A percentile compares a stretch with the other conserved stretches of the same genome.
These are phyloP conservation scores for Drosophila chauvacae DNA, from an alignment of 1,140 invertebrate genomes.

Conservation along the genomic window DNA sequence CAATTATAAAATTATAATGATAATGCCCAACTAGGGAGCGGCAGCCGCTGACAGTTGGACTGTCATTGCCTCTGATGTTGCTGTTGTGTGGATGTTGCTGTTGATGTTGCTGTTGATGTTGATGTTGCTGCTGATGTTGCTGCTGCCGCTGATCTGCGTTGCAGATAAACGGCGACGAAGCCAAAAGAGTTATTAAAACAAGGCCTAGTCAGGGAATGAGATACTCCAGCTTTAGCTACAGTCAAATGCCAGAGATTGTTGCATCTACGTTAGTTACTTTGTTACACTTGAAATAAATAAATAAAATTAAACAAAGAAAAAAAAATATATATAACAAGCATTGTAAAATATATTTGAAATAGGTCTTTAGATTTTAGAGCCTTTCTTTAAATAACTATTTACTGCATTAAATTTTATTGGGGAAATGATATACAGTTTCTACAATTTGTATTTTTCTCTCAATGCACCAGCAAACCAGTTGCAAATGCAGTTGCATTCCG, in stretches of 20 bases:
- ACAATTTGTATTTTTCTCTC: neutral
- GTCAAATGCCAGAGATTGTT: conserved; percentile 37
- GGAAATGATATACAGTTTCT: no score
- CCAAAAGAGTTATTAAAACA: conserved; percentile 78
- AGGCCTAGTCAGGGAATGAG: conserved; percentile 39
- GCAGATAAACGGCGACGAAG: conserved; percentile 61
- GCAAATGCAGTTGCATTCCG: conserved; percentile 48
- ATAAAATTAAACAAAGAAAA: neutral
- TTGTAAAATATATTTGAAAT: no score
- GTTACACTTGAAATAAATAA: conserved; percentile 1
- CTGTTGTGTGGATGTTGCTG: conserved; percentile 5
- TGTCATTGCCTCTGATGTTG: conserved; percentile 62
- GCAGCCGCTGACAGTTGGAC: conserved; percentile 75
- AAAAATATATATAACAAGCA: neutral
- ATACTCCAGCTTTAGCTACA: conserved; percentile 14
- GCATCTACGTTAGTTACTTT: conserved; percentile 18
- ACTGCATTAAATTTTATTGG: no score
- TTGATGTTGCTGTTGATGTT: conserved; percentile 12
- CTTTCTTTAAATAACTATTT: neutral
- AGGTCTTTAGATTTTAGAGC: neutral
- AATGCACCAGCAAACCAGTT: conserved; percentile 57
- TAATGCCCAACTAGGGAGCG: conserved; percentile 74
- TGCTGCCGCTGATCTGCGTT: conserved; percentile 54
- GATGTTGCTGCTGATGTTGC: conserved; percentile 36
- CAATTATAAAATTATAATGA: conserved; percentile 84